A percentile compares a stretch with the other conserved stretches of the same genome.
phyloP scores from a whole-genome alignment of 2,113 vertebrate genomes.

The Paracyprichromis sp. region DNA sequence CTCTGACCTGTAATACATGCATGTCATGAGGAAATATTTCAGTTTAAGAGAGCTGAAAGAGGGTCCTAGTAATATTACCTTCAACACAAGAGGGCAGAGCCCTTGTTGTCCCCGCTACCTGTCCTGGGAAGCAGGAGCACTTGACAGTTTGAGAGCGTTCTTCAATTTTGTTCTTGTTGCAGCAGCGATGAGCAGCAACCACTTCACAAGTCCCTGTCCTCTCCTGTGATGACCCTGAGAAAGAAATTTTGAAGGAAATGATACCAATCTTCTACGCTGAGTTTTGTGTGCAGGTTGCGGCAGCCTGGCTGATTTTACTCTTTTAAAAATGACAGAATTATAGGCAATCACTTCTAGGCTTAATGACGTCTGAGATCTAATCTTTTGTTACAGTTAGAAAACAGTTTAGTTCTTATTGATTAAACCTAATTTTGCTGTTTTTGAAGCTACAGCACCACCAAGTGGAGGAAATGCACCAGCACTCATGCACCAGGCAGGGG shows the following conservation, averaged over 20 bases:
- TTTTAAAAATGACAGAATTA: neutral
- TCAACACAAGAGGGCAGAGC: conserved; percentile 91
- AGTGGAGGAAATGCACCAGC: conserved; percentile 19
- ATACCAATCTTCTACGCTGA: neutral
- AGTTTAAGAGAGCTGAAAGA: conserved; percentile 10
- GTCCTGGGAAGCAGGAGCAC: conserved; percentile 91
- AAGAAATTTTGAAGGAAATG: neutral
- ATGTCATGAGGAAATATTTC: neutral
- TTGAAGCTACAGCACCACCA: conserved; percentile 45
- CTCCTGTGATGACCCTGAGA: conserved; percentile 51
- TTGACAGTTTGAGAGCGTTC: conserved; percentile 93
- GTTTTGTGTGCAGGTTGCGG: neutral
- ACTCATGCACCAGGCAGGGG: neutral
- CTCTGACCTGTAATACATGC: conserved; percentile 7
- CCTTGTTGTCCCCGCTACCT: conserved; percentile 89
- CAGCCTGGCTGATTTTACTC: neutral
- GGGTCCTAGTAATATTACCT: conserved; percentile 70
- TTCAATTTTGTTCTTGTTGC: conserved; percentile 94
- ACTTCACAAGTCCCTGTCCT: conserved; percentile 86
- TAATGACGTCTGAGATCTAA: neutral
- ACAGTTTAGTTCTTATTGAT: neutral
- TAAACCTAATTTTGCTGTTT: neutral
- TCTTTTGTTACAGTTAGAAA: neutral
- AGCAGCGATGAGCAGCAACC: conserved; percentile 88
- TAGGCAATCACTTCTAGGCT: neutral